A percentile compares a stretch with the other conserved stretches of the same genome.
These are phyloP conservation scores for Amiota minor DNA, from an alignment of 2,888 invertebrate species.

Conservation along the genomic window DNA sequence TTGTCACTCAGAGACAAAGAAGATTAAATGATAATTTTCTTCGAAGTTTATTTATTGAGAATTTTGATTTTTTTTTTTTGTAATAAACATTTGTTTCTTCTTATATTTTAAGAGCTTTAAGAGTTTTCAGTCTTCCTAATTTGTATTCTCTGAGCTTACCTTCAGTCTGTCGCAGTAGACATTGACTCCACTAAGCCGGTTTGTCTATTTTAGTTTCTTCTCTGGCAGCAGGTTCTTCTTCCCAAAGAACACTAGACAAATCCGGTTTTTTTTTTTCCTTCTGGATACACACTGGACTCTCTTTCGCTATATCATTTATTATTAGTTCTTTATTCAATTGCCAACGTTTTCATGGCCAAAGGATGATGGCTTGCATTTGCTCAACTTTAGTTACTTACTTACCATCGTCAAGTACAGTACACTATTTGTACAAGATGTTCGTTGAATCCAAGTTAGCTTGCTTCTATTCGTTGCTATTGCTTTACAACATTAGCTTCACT, in stretches of 20 bases:
- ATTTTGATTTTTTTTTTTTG: conserved; percentile 1
- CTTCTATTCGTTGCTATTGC: conserved; percentile 10
- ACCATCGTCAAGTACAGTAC: conserved; percentile 17
- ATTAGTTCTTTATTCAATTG: background rate
- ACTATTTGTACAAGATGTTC: conserved; percentile 7
- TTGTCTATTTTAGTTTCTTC: conserved; percentile 40
- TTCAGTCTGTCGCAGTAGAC: too few species aligned
- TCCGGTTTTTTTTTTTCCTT: conserved; percentile 34
- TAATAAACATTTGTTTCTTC: background rate
- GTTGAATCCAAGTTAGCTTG: background rate
- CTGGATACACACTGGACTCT: background rate
- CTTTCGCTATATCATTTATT: background rate
- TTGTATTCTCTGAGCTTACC: too few species aligned
- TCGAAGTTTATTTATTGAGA: conserved; percentile 24
- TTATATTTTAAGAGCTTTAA: too few species aligned
- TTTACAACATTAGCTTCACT: conserved; percentile 30
- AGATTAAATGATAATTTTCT: conserved; percentile 59
- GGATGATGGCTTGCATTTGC: background rate
- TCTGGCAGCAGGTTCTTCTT: conserved; percentile 39
- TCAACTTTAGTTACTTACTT: conserved; percentile 14
- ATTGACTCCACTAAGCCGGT: conserved; percentile 35
- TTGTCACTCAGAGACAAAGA: conserved; percentile 75
- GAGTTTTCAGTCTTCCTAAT: too few species aligned
- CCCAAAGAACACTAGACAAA: background rate
- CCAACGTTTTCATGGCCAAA: background rate